phyloP scores from a whole-genome alignment of 2,113 vertebrate species.

The Chloroceryle aenea region DNA sequence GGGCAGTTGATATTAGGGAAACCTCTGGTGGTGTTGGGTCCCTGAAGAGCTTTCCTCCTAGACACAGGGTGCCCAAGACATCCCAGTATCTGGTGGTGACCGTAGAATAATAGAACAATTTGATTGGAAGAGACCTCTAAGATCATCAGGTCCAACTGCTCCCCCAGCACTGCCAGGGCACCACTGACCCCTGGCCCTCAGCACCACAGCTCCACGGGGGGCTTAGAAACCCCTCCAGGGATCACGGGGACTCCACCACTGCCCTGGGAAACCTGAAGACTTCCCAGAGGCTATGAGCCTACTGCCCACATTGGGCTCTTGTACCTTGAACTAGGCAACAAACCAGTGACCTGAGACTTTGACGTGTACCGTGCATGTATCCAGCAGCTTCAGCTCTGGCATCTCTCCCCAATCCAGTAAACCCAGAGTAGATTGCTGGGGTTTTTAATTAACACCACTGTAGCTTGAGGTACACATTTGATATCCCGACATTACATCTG shows the following conservation, averaged over 20 bases:
- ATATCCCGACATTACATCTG: background rate
- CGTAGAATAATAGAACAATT: too few species aligned
- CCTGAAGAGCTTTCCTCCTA: background rate
- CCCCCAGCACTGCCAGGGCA: too few species aligned
- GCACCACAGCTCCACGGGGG: too few species aligned
- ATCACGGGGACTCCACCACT: too few species aligned
- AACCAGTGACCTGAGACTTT: background rate
- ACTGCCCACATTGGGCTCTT: too few species aligned
- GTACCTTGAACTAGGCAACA: too few species aligned
- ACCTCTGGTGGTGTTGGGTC: background rate
- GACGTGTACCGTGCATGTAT: accelerated
- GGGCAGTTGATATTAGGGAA: background rate
- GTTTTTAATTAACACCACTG: background rate
- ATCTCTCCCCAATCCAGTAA: background rate
- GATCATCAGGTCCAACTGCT: too few species aligned
- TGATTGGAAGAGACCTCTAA: too few species aligned
- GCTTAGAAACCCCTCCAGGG: too few species aligned
- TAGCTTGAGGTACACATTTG: background rate
- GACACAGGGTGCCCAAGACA: background rate
- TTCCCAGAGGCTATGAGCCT: too few species aligned
- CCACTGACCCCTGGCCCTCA: too few species aligned
- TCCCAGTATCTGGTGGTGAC: background rate
- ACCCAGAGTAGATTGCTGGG: background rate
- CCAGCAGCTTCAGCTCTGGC: background rate
- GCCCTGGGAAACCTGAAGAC: too few species aligned